These are phyloP conservation scores for Epinotia ramella DNA, from an alignment of 2,888 invertebrate species.

Conservation along the genomic window DNA sequence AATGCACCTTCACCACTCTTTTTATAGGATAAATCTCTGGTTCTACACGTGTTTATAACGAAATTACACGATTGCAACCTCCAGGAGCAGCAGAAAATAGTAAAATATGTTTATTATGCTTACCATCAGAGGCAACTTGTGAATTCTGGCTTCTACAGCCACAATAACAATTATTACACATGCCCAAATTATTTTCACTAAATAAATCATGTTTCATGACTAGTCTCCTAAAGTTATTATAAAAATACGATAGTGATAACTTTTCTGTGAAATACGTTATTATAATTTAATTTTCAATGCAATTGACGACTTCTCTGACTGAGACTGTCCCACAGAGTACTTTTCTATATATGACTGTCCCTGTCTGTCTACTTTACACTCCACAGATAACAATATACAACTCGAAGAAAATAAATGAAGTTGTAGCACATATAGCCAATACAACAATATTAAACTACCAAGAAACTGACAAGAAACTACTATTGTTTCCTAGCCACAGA, in stretches of 20 bases:
- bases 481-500: neutral
- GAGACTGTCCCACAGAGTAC: too few relatives aligned
- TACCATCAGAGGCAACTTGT: slow-evolving; percentile 76
- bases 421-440: too few relatives aligned
- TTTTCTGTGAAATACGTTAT: slow-evolving; percentile 13
- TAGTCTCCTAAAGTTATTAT: slow-evolving; percentile 33
- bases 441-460: neutral
- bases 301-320: slow-evolving; percentile 18
- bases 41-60: neutral
- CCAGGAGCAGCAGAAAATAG: slow-evolving; percentile 9
- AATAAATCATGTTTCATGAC: slow-evolving; percentile 52
- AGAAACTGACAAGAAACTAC: neutral
- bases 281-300: slow-evolving; percentile 19
- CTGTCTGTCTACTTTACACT: slow-evolving; percentile 3
- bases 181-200: slow-evolving; percentile 57
- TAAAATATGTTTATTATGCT: slow-evolving; percentile 50
- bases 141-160: slow-evolving; percentile 71
- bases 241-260: slow-evolving; percentile 16
- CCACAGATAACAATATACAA: too few relatives aligned
- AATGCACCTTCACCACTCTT: neutral
- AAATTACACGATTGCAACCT: neutral
- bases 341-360: neutral
- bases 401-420: too few relatives aligned
- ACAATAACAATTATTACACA: slow-evolving; percentile 57
- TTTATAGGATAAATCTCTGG: neutral